Evolutionary conservation across 2,888 invertebrate species (phyloP).

Genomic region (Chaetogeoica ovagalla): DNA sequence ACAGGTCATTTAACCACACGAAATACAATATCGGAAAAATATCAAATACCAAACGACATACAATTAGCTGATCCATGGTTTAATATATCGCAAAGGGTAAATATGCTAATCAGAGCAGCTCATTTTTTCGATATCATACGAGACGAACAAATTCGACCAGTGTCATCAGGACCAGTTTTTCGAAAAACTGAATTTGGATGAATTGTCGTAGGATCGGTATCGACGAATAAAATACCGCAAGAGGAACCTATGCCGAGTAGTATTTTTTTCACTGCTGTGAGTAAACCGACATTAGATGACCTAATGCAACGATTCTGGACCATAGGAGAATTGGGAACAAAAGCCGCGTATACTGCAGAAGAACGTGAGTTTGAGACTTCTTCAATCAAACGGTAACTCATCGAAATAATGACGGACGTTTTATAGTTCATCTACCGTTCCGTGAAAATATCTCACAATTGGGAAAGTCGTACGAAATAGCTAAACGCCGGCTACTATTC

Average conservation of each 20-base stretch:
- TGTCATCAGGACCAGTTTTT: background rate
- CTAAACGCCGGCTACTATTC: background rate
- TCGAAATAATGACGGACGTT: background rate
- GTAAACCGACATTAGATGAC: background rate
- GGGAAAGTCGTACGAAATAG: constrained; percentile 39
- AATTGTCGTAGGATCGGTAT: background rate
- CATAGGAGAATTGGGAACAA: background rate
- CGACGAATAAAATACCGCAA: background rate
- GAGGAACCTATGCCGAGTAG: background rate
- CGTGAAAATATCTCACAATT: background rate
- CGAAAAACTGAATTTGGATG: constrained; percentile 16
- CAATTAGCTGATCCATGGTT: constrained; percentile 12
- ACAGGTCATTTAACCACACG: background rate
- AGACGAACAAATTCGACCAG: background rate
- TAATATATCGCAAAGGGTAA: background rate
- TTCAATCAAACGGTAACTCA: constrained; percentile 7
- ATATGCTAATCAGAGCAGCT: background rate
- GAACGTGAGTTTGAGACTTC: background rate
- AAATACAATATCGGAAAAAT: background rate
- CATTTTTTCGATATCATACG: constrained; percentile 23
- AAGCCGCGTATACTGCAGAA: background rate
- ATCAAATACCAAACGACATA: background rate
- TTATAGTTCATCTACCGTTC: constrained; percentile 15
- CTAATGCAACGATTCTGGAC: background rate
- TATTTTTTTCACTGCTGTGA: background rate